Conservation (phyloP, 2,113 vertebrate species). For the Phyllopteryx taeniolatus region DNA sequence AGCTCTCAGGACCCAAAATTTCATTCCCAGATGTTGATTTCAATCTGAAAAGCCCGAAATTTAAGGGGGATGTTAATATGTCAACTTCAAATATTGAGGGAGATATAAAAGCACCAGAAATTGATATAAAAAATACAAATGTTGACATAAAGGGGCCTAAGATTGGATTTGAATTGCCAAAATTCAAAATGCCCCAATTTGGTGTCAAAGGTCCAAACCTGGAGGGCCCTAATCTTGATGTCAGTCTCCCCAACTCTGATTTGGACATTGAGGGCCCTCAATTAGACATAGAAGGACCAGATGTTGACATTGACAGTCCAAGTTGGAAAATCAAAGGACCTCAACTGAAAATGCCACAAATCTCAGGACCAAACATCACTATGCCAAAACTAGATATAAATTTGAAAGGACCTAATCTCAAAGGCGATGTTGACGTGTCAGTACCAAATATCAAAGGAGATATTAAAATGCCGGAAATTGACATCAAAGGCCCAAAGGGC, state of each 20-base stretch:
- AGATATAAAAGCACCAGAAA: constrained; percentile 29
- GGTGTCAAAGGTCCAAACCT: constrained; percentile 58
- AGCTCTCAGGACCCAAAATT: constrained; percentile 15
- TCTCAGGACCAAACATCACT: neutral
- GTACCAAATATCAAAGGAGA: constrained; percentile 15
- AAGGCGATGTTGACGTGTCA: constrained; percentile 14
- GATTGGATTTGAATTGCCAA: constrained; percentile 27
- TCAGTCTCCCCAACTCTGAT: neutral
- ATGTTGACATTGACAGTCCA: constrained; percentile 4
- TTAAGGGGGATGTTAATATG: constrained; percentile 3
- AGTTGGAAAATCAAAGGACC: constrained; percentile 12
- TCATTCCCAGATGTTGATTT: neutral
- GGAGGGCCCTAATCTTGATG: neutral
- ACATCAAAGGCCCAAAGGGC: constrained; percentile 15
- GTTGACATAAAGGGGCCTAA: neutral
- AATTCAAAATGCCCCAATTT: constrained; percentile 62
- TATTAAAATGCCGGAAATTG: neutral
- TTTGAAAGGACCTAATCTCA: neutral
- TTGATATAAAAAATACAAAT: constrained; percentile 6
- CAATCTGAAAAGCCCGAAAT: neutral
- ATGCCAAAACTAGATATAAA: constrained; percentile 12
- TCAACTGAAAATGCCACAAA: constrained; percentile 1
- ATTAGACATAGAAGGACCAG: constrained; percentile 2
- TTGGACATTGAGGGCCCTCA: constrained; percentile 35
- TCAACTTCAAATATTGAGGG: neutral